Percentiles rank a stretch among this genome's conserved stretches.
These are phyloP conservation scores for Falco berigora DNA, from an alignment of 2,797 vertebrate genomes.

Conservation along the genomic window DNA sequence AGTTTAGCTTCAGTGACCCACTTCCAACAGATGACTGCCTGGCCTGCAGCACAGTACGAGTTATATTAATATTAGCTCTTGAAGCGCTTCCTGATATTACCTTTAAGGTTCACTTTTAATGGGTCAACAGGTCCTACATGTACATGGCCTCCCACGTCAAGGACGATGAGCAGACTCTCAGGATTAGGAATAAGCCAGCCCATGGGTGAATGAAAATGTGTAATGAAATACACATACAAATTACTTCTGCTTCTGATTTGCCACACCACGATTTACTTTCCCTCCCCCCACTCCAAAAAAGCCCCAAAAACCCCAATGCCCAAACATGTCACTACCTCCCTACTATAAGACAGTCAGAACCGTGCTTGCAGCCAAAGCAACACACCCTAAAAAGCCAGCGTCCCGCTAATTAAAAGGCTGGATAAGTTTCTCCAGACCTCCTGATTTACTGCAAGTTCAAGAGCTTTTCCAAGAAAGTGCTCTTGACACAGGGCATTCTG, in stretches of 20 bases:
- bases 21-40: neutral
- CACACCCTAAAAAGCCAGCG: neutral
- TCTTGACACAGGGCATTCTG: conserved; percentile 5
- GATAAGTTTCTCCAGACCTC: neutral
- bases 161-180: neutral
- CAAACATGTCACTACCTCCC: neutral
- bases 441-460: conserved; percentile 21
- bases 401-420: neutral
- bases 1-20: conserved; percentile 29
- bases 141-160: neutral
- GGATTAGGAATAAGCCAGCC: neutral
- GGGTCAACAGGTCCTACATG: neutral
- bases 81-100: neutral
- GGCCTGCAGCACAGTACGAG: neutral
- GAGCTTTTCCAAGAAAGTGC: conserved; percentile 32
- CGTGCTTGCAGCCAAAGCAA: neutral
- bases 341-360: neutral
- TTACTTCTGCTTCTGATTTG: neutral
- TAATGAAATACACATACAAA: neutral
- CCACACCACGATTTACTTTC: neutral
- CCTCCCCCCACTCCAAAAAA: neutral
- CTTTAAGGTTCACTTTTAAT: neutral
- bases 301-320: neutral
- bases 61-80: neutral
- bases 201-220: neutral